phyloP scores from a whole-genome alignment of 2,797 vertebrate genomes.

The Heterohyrax brucei region DNA sequence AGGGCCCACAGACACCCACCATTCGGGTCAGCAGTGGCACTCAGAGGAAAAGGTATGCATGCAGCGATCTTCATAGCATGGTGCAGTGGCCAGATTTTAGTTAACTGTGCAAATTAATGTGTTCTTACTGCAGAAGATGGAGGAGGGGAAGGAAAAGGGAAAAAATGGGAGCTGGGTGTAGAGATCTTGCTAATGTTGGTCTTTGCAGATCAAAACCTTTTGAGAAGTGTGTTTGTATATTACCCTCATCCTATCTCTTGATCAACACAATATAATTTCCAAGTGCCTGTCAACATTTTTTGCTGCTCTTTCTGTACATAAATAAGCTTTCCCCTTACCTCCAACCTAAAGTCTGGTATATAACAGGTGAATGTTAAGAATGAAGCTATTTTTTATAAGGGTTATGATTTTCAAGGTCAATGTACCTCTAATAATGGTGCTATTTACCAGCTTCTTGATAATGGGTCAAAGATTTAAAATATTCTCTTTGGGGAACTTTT shows the following conservation, averaged over 20 bases:
- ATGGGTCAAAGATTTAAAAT: slow-evolving; percentile 71
- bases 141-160: slow-evolving; percentile 77
- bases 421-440: slow-evolving; percentile 73
- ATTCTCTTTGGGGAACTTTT: slow-evolving; percentile 81
- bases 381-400: slow-evolving; percentile 64
- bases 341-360: slow-evolving; percentile 62
- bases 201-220: slow-evolving; percentile 40
- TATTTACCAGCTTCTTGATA: slow-evolving; percentile 78
- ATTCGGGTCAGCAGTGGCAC: slow-evolving; percentile 92
- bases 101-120: slow-evolving; percentile 87
- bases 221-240: slow-evolving; percentile 35
- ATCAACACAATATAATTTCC: slow-evolving; percentile 62
- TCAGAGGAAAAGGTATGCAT: slow-evolving; percentile 95
- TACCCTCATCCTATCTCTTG: slow-evolving; percentile 7
- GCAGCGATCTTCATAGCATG: slow-evolving; percentile 90
- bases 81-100: slow-evolving; percentile 89
- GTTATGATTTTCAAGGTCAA: slow-evolving; percentile 38
- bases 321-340: slow-evolving; percentile 68
- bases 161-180: slow-evolving; percentile 52
- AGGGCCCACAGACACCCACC: slow-evolving; percentile 94
- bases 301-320: slow-evolving; percentile 64
- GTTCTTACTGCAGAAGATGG: slow-evolving; percentile 78
- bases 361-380: slow-evolving; percentile 54
- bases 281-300: slow-evolving; percentile 73
- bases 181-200: slow-evolving; percentile 25